These are phyloP conservation scores for Tetramorium alpestre DNA, from an alignment of 1,140 invertebrate genomes.

Conservation along the genomic window DNA sequence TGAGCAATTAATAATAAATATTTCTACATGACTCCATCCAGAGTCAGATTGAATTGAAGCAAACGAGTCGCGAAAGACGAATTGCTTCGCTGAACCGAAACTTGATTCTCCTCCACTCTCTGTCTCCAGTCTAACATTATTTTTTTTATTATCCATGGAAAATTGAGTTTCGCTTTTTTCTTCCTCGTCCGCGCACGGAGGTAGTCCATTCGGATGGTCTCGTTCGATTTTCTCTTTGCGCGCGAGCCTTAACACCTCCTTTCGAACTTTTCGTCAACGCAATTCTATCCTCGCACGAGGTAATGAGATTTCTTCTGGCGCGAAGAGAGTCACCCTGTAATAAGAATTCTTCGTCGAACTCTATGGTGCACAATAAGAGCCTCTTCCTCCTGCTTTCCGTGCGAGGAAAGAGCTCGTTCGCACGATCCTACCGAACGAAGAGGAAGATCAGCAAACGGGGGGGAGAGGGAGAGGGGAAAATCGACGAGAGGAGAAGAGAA, in stretches of 20 bases:
- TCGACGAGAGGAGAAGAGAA: neutral
- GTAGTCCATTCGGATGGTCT: constrained; percentile 67
- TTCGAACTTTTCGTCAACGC: constrained; percentile 75
- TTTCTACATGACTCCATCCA: neutral
- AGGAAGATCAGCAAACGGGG: constrained; percentile 13
- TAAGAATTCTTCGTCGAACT: constrained; percentile 77
- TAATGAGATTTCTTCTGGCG: constrained; percentile 76
- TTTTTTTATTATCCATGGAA: constrained; percentile 72
- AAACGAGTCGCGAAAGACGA: constrained; percentile 52
- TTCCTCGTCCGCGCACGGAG: neutral
- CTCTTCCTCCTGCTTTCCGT: constrained; percentile 24
- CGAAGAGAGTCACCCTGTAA: constrained; percentile 71
- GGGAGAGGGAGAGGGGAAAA: neutral
- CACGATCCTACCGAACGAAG: neutral
- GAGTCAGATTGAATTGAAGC: constrained; percentile 40
- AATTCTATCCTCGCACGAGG: constrained; percentile 72
- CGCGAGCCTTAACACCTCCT: constrained; percentile 71
- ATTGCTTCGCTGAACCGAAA: constrained; percentile 40
- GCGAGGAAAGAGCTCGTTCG: constrained; percentile 16
- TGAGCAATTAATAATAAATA: constrained; percentile 34
- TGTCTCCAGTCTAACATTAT: constrained; percentile 48
- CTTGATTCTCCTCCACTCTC: constrained; percentile 64
- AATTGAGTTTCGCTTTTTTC: constrained; percentile 73
- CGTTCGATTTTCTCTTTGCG: constrained; percentile 70
- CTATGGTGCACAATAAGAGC: constrained; percentile 71